A percentile compares a stretch with the other conserved stretches of the same genome.
Conservation (phyloP, 1,140 invertebrate species). For the Trichonephila inaurata region DNA sequence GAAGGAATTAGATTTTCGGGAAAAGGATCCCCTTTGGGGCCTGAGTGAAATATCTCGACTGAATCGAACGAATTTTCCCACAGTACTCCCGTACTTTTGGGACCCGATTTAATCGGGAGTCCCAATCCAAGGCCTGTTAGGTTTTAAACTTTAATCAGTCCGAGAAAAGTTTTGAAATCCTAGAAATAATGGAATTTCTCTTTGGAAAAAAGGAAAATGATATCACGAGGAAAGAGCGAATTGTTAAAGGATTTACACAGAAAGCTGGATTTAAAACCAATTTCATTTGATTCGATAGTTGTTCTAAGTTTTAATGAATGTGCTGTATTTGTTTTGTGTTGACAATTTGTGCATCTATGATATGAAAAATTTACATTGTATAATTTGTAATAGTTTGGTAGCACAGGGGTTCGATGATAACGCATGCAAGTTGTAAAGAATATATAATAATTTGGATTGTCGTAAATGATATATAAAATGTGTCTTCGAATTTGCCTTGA, state of each 20-base stretch:
- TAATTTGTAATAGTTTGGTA: no score
- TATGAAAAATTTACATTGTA: no score
- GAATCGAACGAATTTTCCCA: constrained; percentile 35
- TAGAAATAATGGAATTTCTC: constrained; percentile 46
- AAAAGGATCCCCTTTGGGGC: constrained; percentile 23
- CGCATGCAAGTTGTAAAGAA: no score
- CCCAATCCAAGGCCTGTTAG: not conserved
- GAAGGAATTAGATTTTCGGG: constrained; percentile 39
- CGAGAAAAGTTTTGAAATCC: constrained; percentile 19
- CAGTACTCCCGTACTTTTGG: not conserved
- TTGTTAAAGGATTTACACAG: not conserved
- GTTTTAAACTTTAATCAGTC: constrained; percentile 56
- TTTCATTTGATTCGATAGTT: not conserved
- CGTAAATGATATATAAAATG: no score
- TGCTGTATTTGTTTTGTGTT: not conserved
- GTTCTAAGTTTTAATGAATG: constrained; percentile 9
- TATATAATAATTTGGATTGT: no score
- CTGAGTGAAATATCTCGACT: constrained; percentile 22
- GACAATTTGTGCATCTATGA: no score
- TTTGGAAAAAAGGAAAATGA: not conserved
- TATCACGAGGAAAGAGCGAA: not conserved
- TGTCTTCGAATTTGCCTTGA: no score
- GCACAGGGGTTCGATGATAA: no score
- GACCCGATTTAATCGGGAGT: constrained; percentile 12
- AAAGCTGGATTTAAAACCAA: not conserved